A percentile compares a stretch with the other conserved stretches of the same genome.
phyloP scores from a whole-genome alignment of 2,797 vertebrate genomes.

The Varecia variegata region DNA sequence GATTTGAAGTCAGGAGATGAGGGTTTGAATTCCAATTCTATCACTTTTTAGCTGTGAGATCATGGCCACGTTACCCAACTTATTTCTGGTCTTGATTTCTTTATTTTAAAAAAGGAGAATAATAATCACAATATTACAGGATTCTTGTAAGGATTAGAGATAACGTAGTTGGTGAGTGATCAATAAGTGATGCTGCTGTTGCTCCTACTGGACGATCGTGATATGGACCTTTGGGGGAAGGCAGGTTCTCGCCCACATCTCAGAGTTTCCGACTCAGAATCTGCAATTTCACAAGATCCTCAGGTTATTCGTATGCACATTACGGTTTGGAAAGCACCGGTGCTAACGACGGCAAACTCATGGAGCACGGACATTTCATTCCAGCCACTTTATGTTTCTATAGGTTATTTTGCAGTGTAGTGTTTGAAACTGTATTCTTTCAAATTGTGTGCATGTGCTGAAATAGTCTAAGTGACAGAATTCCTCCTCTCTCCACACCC shows the following conservation, averaged over 20 bases:
- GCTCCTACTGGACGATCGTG: not conserved
- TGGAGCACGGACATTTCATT: not conserved
- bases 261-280: not conserved
- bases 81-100: not conserved
- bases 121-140: not conserved
- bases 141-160: not conserved
- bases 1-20: not conserved
- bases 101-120: not conserved
- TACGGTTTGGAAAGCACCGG: not conserved
- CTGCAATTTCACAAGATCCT: not conserved
- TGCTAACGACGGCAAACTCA: not conserved
- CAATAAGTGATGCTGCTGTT: not conserved
- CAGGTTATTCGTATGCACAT: not conserved
- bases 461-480: not conserved
- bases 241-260: not conserved
- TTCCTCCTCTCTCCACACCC: not conserved
- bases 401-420: not conserved
- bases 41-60: not conserved
- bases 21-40: not conserved
- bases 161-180: not conserved
- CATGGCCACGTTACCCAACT: not conserved
- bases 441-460: not conserved
- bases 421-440: not conserved
- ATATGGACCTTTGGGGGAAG: not conserved
- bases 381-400: not conserved